Conservation (phyloP, 2,888 invertebrate species). For the Ramazzottius varieornatus region DNA sequence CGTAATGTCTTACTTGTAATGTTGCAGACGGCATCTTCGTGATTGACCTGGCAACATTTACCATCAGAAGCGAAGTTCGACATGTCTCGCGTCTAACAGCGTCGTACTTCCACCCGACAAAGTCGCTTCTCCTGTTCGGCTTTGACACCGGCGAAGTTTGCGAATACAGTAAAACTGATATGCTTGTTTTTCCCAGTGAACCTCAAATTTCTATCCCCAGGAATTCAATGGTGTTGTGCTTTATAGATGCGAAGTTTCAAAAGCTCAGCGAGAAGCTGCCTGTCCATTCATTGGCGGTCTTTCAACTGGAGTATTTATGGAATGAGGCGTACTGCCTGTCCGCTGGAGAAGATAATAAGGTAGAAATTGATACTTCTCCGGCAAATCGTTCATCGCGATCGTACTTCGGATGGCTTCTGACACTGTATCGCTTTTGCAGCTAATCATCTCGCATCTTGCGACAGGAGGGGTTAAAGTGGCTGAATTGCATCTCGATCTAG, state of each 20-base stretch:
- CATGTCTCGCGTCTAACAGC: not conserved
- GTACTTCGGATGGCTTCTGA: too few species aligned
- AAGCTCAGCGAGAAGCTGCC: not conserved
- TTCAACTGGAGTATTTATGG: not conserved
- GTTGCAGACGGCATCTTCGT: slow-evolving; percentile 1
- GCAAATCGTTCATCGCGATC: too few species aligned
- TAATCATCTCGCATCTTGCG: not conserved
- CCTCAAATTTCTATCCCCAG: not conserved
- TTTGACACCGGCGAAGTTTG: not conserved
- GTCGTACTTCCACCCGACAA: not conserved
- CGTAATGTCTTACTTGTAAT: too few species aligned
- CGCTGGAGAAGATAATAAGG: not conserved
- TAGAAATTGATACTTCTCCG: not conserved
- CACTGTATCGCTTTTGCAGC: not conserved
- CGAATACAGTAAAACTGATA: not conserved
- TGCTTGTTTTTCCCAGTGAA: too few species aligned
- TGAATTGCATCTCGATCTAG: not conserved
- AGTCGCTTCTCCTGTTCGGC: not conserved
- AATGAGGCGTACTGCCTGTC: not conserved
- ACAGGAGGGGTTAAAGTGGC: not conserved
- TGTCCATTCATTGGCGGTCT: not conserved
- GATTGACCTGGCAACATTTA: slow-evolving; percentile 1
- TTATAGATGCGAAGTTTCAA: not conserved
- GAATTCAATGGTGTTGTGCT: not conserved
- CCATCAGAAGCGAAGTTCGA: not conserved